Evolutionary conservation across 2,797 vertebrate species (phyloP).

Genomic region (Silurus lanzhouensis): DNA sequence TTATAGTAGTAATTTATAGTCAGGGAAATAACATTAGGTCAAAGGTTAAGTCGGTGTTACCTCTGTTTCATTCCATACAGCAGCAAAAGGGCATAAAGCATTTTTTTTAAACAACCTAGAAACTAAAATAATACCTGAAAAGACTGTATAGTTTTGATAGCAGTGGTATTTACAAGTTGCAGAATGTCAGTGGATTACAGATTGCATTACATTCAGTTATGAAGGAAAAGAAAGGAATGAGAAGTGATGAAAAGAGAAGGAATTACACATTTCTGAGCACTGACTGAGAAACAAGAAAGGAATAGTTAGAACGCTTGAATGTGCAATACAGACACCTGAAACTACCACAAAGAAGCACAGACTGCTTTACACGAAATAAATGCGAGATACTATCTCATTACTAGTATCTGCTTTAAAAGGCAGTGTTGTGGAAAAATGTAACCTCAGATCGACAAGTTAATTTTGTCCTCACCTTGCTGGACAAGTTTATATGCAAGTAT

Average conservation of each 20-base stretch:
- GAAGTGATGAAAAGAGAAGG: slow-evolving; percentile 1
- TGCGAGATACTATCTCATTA: neutral
- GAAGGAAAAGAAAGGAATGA: neutral
- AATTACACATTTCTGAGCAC: slow-evolving; percentile 23
- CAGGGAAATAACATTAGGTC: neutral
- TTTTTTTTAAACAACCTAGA: neutral
- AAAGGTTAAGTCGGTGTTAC: neutral
- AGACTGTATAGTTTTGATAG: neutral
- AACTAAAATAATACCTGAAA: neutral
- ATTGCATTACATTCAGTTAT: neutral
- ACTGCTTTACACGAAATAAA: neutral
- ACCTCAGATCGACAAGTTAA: slow-evolving; percentile 32
- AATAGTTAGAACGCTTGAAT: slow-evolving; percentile 19
- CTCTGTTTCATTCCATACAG: neutral
- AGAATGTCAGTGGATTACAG: neutral
- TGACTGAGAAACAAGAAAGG: slow-evolving; percentile 2
- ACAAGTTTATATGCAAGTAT: slow-evolving; percentile 11
- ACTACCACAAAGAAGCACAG: slow-evolving; percentile 21
- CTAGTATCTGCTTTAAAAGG: slow-evolving; percentile 37
- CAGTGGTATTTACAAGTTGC: neutral
- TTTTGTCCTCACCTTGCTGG: slow-evolving; percentile 14
- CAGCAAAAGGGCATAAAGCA: neutral
- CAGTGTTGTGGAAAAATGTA: slow-evolving; percentile 43
- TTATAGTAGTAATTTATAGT: neutral
- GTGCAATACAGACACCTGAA: slow-evolving; percentile 24